These are phyloP conservation scores for Ichneumoninae sp. DNA, from an alignment of 2,888 invertebrate genomes.

Conservation along the genomic window DNA sequence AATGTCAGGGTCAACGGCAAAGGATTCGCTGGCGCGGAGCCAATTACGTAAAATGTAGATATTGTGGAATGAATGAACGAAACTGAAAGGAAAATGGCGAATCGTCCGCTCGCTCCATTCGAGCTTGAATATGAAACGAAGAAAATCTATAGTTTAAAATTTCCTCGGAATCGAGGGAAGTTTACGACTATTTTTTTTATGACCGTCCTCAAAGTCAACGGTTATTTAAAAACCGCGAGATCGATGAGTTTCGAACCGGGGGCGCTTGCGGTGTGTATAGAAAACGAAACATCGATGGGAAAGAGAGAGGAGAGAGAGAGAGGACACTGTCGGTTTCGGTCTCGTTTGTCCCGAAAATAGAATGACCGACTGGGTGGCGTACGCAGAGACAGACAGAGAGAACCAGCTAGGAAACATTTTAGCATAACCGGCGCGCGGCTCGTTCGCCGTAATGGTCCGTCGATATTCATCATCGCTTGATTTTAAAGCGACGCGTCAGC, in stretches of 20 bases:
- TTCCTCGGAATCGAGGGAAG: background rate
- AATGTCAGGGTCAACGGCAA: background rate
- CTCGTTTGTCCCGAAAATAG: conserved; percentile 62
- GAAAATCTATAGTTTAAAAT: conserved; percentile 22
- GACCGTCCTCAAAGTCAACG: background rate
- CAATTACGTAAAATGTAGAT: conserved; percentile 33
- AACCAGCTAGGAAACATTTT: conserved; percentile 46
- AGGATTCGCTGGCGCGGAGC: conserved; percentile 13
- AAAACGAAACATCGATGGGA: conserved; percentile 25
- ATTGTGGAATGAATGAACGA: conserved; percentile 23
- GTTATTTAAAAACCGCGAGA: conserved; percentile 23
- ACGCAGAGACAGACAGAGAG: conserved; percentile 21
- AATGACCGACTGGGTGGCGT: conserved; percentile 54
- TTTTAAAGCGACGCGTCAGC: conserved; percentile 23
- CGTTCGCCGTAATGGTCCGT: conserved; percentile 54
- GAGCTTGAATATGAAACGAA: conserved; percentile 24
- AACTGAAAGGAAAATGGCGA: background rate
- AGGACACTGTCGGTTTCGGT: conserved; percentile 42
- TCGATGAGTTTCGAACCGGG: conserved; percentile 27
- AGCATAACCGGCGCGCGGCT: conserved; percentile 41
- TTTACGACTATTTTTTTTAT: conserved; percentile 40
- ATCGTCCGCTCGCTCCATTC: background rate
- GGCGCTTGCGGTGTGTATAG: conserved; percentile 5
- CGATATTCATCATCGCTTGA: conserved; percentile 53
- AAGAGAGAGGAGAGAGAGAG: conserved; percentile 19